These are phyloP conservation scores for Camptogramma bilineatum DNA, from an alignment of 2,888 invertebrate genomes.

Conservation along the genomic window DNA sequence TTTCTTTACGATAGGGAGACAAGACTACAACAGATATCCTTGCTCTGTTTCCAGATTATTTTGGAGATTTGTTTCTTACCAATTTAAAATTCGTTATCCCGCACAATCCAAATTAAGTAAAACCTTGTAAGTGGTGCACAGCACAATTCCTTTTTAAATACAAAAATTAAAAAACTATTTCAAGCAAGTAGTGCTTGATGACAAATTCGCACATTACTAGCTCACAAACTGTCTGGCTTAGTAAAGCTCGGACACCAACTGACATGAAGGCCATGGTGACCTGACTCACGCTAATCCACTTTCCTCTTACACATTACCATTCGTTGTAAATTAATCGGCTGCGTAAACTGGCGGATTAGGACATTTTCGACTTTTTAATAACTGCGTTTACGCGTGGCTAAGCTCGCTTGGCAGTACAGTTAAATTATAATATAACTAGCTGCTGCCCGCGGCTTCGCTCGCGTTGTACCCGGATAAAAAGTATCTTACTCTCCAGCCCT, in stretches of 20 bases:
- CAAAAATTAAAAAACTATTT: not conserved
- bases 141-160: too few species aligned
- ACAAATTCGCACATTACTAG: conserved; percentile 5
- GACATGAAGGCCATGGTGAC: conserved; percentile 51
- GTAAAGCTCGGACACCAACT: conserved; percentile 42
- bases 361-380: conserved; percentile 16
- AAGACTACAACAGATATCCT: too few species aligned
- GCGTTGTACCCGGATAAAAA: too few species aligned
- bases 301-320: conserved; percentile 60
- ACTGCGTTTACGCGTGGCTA: not conserved
- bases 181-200: conserved; percentile 3
- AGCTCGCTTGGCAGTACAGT: too few species aligned
- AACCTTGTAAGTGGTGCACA: not conserved
- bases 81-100: not conserved
- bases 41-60: too few species aligned
- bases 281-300: conserved; percentile 55
- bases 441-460: too few species aligned
- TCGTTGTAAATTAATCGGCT: conserved; percentile 52
- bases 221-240: conserved; percentile 12
- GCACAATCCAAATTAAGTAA: not conserved
- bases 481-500: too few species aligned
- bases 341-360: conserved; percentile 49
- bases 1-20: too few species aligned
- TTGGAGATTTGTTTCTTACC: too few species aligned
- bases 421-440: too few species aligned